A percentile compares a stretch with the other conserved stretches of the same genome.
Conservation (phyloP, 2,113 vertebrate species). For the Engystomops pustulosus region DNA sequence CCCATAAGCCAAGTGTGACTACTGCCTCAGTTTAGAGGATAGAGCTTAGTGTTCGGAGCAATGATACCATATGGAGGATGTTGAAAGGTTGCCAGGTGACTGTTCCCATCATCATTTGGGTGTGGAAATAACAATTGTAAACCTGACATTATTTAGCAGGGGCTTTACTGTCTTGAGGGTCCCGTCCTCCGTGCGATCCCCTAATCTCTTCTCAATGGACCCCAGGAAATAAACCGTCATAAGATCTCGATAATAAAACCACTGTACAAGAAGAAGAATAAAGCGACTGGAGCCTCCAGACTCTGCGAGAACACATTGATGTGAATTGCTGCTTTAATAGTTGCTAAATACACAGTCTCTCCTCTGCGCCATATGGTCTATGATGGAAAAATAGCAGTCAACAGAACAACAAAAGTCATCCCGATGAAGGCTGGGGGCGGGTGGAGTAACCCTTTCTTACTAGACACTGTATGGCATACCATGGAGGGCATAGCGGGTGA, state of each 20-base stretch:
- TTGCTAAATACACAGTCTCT: constrained; percentile 54
- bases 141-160: background rate
- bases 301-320: constrained; percentile 53
- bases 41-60: constrained; percentile 5
- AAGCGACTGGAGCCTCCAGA: constrained; percentile 27
- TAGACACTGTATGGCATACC: background rate
- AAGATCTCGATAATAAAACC: constrained; percentile 50
- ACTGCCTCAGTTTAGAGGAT: background rate
- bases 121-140: constrained; percentile 12
- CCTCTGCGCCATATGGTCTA: constrained; percentile 52
- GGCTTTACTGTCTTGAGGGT: background rate
- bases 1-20: constrained; percentile 32
- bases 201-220: constrained; percentile 35
- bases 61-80: constrained; percentile 42
- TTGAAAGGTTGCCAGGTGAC: constrained; percentile 51
- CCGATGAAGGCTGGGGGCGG: background rate
- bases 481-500: background rate
- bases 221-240: constrained; percentile 38
- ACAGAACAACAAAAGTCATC: constrained; percentile 47
- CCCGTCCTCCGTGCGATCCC: background rate
- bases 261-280: constrained; percentile 51
- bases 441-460: background rate
- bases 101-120: constrained; percentile 7
- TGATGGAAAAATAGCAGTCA: constrained; percentile 51
- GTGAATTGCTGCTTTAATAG: constrained; percentile 56